Evolutionary conservation across 1,140 invertebrate genomes (phyloP), one percentile per base, ranked within the genome.

Genomic region (Pogonomyrmex barbatus): DNA sequence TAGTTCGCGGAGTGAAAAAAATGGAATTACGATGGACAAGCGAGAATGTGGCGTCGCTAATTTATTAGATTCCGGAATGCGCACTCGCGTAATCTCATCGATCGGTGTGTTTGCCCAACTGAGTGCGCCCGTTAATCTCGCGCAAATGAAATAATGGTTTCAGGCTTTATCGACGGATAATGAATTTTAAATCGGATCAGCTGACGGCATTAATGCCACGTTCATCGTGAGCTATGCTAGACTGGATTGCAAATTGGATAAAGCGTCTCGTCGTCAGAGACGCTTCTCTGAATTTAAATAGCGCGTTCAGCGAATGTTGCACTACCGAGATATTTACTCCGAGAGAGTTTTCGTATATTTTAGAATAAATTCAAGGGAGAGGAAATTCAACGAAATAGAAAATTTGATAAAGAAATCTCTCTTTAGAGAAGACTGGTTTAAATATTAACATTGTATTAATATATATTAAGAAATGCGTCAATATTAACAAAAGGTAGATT

Each of bases 101-200:
- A 91, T 91, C 85, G 90, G 82, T 88, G 87, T 91, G 88, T 91
- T 91, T 91, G 88, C 88, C 85, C 91, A 88, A 87, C 76, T 87
- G 90, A 91, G 86, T 84, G 91, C 87, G 65, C 76, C 65, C 86
- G 90, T 91, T 91, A 91, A 91, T 87, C 90, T 90, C 85, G 85
- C 77, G 88, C 88, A 90, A 91, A 88, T 87, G 88, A 91, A 91
- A 89, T 91, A 91, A 91, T 91, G 86, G 85, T 90, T 90, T 87
- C 71, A 87, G 87, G 82, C 90, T 91, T 88, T 92, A 92, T 89
- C 89, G 91, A 81, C 71, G 85, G 85, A 88, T 92, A 92, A 91
- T 92, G 88, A 88, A 90, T 91, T 92, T 91, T 91, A 89, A 92
- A 92, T 92, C 84, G 85, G 89, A 91, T 91, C 87, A 88, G 81